phyloP scores from a whole-genome alignment of 2,113 vertebrate species.

The Pelmatolapia mariae region DNA sequence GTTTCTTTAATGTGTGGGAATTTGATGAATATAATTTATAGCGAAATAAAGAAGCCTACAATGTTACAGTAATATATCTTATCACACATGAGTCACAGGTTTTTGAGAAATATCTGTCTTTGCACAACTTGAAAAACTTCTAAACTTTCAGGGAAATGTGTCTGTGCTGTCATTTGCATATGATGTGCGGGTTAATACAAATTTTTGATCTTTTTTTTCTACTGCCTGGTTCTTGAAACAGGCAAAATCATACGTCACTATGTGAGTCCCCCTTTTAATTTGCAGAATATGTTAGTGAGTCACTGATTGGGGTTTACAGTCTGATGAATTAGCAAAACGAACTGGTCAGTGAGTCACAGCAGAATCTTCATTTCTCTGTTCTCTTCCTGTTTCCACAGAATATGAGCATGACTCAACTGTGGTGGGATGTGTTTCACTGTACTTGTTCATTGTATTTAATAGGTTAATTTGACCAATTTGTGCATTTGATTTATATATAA shows the following conservation, averaged over 20 bases:
- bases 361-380: background rate
- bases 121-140: background rate
- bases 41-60: background rate
- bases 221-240: background rate
- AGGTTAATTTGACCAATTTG: background rate
- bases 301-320: background rate
- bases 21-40: background rate
- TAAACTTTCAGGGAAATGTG: background rate
- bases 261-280: background rate
- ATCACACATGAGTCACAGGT: background rate
- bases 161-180: background rate
- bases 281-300: background rate
- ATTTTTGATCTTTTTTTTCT: background rate
- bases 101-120: background rate
- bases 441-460: background rate
- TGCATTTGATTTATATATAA: background rate
- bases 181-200: background rate
- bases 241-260: background rate
- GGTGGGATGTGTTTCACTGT: background rate
- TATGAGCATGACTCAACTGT: background rate
- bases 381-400: background rate
- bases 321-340: background rate
- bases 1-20: background rate
- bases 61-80: background rate
- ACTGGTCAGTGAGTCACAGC: background rate